phyloP scores from a whole-genome alignment of 2,113 vertebrate species.

The Pangasianodon gigas region DNA sequence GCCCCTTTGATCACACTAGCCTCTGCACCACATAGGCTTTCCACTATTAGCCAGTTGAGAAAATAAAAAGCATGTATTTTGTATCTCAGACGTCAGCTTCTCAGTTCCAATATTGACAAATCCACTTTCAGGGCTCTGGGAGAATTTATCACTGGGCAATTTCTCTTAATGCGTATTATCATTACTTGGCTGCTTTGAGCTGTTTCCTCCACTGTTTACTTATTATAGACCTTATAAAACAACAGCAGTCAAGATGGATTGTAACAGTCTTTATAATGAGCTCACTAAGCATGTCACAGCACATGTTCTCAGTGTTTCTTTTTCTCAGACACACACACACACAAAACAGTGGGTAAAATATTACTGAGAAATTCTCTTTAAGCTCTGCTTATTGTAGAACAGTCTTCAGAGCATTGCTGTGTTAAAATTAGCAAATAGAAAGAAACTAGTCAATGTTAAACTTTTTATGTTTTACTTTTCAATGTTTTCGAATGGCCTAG shows the following conservation, averaged over 20 bases:
- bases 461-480: no score
- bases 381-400: not conserved
- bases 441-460: not conserved
- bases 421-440: not conserved
- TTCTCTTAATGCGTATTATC: not conserved
- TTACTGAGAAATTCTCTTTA: not conserved
- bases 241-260: not conserved
- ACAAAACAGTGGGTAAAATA: not conserved
- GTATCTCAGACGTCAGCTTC: not conserved
- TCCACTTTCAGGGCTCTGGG: not conserved
- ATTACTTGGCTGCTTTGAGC: not conserved
- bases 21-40: not conserved
- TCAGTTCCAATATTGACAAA: not conserved
- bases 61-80: not conserved
- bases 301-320: not conserved
- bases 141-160: not conserved
- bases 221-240: not conserved
- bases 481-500: no score
- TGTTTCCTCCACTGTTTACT: not conserved
- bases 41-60: not conserved
- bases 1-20: not conserved
- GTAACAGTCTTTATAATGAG: not conserved
- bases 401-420: not conserved
- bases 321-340: not conserved
- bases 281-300: not conserved